These are phyloP conservation scores for Actenoides lindsayi DNA, from an alignment of 2,113 vertebrate species.

Conservation along the genomic window DNA sequence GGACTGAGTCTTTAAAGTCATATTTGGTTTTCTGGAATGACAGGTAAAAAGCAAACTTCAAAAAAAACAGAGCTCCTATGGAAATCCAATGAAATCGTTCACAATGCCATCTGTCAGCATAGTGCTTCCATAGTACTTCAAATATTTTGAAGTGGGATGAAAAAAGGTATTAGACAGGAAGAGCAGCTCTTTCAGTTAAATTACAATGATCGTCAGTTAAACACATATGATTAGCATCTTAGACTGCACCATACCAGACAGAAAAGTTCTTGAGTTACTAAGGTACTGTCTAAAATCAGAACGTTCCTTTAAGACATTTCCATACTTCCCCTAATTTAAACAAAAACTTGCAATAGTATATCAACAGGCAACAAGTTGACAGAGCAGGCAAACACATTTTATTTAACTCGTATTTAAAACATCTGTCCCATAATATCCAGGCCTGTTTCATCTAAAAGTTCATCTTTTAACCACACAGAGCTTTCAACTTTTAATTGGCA, in stretches of 20 bases:
- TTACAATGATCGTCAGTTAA: not conserved
- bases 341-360: not conserved
- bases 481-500: not conserved
- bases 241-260: not conserved
- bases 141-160: conserved; percentile 35
- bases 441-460: not conserved
- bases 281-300: not conserved
- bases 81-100: not conserved
- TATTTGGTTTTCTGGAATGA: not conserved
- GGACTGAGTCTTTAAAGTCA: not conserved
- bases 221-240: not conserved
- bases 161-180: not conserved
- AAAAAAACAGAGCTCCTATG: not conserved
- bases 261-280: not conserved
- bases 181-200: not conserved
- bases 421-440: not conserved
- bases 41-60: not conserved
- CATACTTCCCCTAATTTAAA: not conserved
- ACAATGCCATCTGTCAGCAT: conserved; percentile 5
- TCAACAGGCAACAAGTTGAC: not conserved
- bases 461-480: not conserved
- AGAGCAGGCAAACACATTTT: not conserved
- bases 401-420: not conserved
- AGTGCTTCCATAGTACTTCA: not conserved
- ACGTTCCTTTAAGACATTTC: not conserved